Evolutionary conservation across 2,888 invertebrate species (phyloP).

Genomic region (Himalopsyche japonica): DNA sequence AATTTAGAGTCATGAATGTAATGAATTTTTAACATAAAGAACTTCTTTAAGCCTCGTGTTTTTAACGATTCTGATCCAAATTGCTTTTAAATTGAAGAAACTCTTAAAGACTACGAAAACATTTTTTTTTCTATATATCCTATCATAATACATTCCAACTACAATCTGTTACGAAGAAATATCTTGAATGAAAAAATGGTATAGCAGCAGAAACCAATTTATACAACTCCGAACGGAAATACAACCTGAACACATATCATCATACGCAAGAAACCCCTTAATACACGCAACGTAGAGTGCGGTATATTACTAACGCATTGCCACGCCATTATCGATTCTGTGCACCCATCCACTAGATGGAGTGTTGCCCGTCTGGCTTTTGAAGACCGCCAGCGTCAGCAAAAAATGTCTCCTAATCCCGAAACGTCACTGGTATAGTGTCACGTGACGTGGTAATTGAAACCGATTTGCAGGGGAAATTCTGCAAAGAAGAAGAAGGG

Average conservation of each 20-base stretch:
- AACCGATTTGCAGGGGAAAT: conserved; percentile 2
- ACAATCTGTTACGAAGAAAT: too few species aligned
- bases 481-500: neutral
- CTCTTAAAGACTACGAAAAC: too few species aligned
- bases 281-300: neutral
- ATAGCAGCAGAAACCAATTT: neutral
- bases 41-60: too few species aligned
- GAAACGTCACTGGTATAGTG: conserved; percentile 1
- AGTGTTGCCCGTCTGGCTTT: conserved; percentile 7
- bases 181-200: too few species aligned
- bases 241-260: neutral
- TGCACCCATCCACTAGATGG: conserved; percentile 14
- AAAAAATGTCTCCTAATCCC: neutral
- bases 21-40: too few species aligned
- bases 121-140: too few species aligned
- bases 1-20: too few species aligned
- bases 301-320: neutral
- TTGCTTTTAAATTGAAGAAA: too few species aligned
- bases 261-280: neutral
- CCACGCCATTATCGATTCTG: conserved; percentile 15
- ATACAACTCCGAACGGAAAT: neutral
- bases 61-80: too few species aligned
- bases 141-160: too few species aligned
- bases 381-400: neutral
- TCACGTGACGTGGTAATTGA: conserved; percentile 31